Evolutionary conservation across 2,888 invertebrate species (phyloP).

Genomic region (Atethmia centrago): DNA sequence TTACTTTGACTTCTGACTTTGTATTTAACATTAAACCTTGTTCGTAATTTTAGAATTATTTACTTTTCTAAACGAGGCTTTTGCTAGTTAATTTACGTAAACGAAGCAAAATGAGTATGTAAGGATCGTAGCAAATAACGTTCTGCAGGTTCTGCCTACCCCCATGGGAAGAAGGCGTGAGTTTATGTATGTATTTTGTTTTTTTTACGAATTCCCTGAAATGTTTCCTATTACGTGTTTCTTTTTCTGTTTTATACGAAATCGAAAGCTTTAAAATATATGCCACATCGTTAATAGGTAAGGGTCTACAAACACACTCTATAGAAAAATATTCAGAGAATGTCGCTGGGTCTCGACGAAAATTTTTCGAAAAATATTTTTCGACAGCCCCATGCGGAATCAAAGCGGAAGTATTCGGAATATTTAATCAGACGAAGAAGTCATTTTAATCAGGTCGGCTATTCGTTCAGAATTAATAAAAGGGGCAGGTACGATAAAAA

Average conservation of each 20-base stretch:
- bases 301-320: constrained; percentile 10
- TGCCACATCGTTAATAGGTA: constrained; percentile 9
- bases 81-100: too few relatives aligned
- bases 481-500: constrained; percentile 69
- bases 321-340: constrained; percentile 56
- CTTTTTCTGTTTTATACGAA: not conserved
- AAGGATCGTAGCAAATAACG: too few relatives aligned
- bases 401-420: constrained; percentile 71
- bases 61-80: too few relatives aligned
- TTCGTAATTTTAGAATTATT: too few relatives aligned
- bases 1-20: too few relatives aligned
- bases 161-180: too few relatives aligned
- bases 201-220: not conserved
- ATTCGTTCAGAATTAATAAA: constrained; percentile 73
- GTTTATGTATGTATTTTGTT: too few relatives aligned
- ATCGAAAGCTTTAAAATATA: not conserved
- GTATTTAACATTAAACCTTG: too few relatives aligned
- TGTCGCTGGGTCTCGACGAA: constrained; percentile 47
- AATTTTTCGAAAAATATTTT: constrained; percentile 67
- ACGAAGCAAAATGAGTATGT: too few relatives aligned
- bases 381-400: constrained; percentile 65
- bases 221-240: not conserved
- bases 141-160: too few relatives aligned
- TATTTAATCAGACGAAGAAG: constrained; percentile 74
- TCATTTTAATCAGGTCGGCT: constrained; percentile 72